Evolutionary conservation across 2,888 invertebrate genomes (phyloP), one percentile per base, ranked within the genome.

Genomic region (Notodonta dromedarius): DNA sequence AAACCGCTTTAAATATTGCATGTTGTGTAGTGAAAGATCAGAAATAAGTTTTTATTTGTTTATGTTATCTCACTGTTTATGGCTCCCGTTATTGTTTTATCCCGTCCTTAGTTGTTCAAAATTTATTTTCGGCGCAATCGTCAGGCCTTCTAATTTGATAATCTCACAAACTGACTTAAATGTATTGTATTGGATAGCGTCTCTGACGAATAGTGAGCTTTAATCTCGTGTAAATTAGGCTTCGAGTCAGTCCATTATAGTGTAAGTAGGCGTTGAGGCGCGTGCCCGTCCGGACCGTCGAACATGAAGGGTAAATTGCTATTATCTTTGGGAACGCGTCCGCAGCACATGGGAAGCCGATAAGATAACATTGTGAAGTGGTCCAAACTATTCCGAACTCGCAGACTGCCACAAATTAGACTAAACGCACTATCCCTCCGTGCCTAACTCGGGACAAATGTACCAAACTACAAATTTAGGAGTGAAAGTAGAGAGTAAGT

Each of bases 31-130:
- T 88, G 75, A 83, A 64, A 78, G 77, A 82, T 73, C 86, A 77
- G 77, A 87, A 90, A 89, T 89, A 82, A 84, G 73, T 87, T 90
- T 87, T 89, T 90, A 91, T 93, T 89, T 93, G 92, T 93, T 91
- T 93, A 89, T 90, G 79, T 89, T 90, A 84, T 82, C 81, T 81
- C 82, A 74, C 79, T 73, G 79, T 86, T 89, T 88, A 89, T 86
- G 80, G 77, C 84, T 80, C 74, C 78, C 79, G 79, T 87, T 86
- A 87, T 86, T 88, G 81, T 89, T 85, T 85, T 81, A 83, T 77
- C 76, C 73, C 79, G 76, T 78, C 79, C 80, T 83, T 84, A 83
- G 73, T 82, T 85, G 82, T 79, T 56, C 73, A 68, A 79, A 79
- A 83, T 84, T 86, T 87, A 86, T 88, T 88, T 87, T 85, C 83